Conservation (phyloP, 1,140 invertebrate species). For the Scylla paramamosain region DNA sequence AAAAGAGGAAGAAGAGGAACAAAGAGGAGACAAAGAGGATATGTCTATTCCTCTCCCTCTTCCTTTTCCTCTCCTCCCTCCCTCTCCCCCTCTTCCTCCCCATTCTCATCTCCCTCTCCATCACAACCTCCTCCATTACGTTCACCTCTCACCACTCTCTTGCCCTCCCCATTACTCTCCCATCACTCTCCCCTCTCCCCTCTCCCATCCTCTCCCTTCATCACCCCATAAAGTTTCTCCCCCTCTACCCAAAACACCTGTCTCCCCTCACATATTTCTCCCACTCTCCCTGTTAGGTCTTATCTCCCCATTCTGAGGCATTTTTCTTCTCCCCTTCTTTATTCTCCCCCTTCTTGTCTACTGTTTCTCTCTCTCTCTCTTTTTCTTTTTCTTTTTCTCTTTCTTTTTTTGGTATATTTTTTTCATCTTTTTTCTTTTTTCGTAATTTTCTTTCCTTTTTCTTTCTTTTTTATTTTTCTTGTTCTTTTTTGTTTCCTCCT, state of each 20-base stretch:
- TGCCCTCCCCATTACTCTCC: not conserved
- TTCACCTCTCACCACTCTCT: not conserved
- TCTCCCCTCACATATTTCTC: not conserved
- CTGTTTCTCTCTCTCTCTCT: slow-evolving; percentile 6
- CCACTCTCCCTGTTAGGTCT: not conserved
- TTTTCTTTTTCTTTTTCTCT: not conserved
- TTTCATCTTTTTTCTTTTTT: too few species aligned
- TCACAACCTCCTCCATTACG: not conserved
- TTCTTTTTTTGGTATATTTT: not conserved
- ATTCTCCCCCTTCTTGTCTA: not conserved
- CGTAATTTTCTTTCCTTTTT: too few species aligned
- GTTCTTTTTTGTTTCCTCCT: not conserved
- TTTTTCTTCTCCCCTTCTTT: not conserved
- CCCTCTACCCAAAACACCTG: too few species aligned
- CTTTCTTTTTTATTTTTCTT: not conserved
- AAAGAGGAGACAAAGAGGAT: not conserved
- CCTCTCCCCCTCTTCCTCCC: not conserved
- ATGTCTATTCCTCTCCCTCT: not conserved
- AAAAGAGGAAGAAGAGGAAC: too few species aligned
- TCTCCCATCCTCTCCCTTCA: not conserved
- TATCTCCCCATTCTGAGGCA: not conserved
- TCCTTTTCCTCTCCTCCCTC: not conserved
- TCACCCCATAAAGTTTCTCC: not conserved
- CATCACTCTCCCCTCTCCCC: not conserved
- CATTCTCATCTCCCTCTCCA: not conserved